Base-by-base conservation (phyloP, 2,797 vertebrate species). In the Pelobates cultripes region DNA sequence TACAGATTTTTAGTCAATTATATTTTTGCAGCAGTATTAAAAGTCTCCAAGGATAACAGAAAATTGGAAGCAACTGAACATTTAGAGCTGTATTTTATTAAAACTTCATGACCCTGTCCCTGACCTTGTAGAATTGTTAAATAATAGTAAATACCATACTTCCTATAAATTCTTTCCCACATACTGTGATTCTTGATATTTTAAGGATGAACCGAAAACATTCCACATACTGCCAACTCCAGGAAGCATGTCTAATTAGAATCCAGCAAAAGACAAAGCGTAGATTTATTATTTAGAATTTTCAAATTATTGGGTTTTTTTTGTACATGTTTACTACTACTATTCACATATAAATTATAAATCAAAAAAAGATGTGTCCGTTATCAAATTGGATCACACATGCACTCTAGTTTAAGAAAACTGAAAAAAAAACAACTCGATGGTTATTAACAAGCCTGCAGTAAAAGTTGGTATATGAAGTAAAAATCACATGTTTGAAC, bases 41-140 rank as follows among this genome's bases (percentile, higher is more conserved):
- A 79, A 71, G 44, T 44, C 77, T 71, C 77, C 66, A 78, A 78
- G 67, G 53, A 70, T 78, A 63, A 79, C 43, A 71, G 10, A 79
- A 79, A 79, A 70, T 53, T 79, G 77, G 68, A 72, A 47, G 68
- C 53, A 63, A 64, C 69, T 72, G 55, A 41, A 12, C 44, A 17
- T 12, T 63, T 79, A 47, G 51, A 72, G 43, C 28, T 61, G 55
- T 17, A 51, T 73, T 53, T 53, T 45, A 79, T 72, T 72, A 45
- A 45, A 72, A 64, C n/a, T n/a, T 71, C 17, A 63, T 41, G 41
- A 40, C 12, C 28, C 43, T 70, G n/a, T 28, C 28, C 28, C 43
- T 60, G 44, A 14, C 13, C 40, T 69, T 47, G 4, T 55, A 45
- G 55, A 79, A 71, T 71, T 72, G 40, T 61, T 28, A 70, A 78